Evolutionary conservation across 2,888 invertebrate species (phyloP).

Genomic region (Aproaerema taeniolella): DNA sequence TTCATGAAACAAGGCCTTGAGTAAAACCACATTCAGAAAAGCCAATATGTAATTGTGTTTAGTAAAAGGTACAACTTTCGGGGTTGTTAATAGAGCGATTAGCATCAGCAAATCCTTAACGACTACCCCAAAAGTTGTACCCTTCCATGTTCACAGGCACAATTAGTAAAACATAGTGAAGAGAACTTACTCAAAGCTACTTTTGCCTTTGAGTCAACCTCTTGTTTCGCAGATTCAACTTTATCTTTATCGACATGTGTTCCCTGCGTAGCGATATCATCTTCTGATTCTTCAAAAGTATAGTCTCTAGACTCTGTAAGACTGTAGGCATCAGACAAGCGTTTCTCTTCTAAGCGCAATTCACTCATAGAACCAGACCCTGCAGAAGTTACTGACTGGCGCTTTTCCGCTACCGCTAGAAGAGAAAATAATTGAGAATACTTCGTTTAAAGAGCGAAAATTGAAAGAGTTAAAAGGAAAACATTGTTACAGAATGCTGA

Average conservation of each 20-base stretch:
- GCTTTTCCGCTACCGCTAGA: constrained; percentile 48
- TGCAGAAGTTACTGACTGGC: constrained; percentile 67
- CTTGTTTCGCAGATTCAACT: constrained; percentile 41
- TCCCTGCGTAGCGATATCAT: constrained; percentile 65
- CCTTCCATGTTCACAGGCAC: too few species aligned
- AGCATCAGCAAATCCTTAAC: too few species aligned
- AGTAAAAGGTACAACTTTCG: too few species aligned
- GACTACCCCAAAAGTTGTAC: too few species aligned
- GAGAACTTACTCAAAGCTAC: constrained; percentile 30
- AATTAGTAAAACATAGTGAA: too few species aligned
- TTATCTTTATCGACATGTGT: constrained; percentile 60
- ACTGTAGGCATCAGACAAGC: constrained; percentile 68
- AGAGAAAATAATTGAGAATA: too few species aligned
- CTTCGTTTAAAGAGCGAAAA: neutral
- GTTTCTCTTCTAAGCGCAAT: constrained; percentile 64
- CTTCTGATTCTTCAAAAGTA: constrained; percentile 74
- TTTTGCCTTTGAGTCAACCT: constrained; percentile 41
- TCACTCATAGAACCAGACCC: constrained; percentile 64
- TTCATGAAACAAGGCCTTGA: too few species aligned
- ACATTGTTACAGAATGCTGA: too few species aligned
- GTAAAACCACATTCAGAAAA: too few species aligned
- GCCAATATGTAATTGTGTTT: too few species aligned
- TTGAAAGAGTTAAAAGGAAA: neutral
- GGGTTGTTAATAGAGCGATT: too few species aligned
- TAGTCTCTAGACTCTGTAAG: constrained; percentile 71